Base-by-base conservation (phyloP, 30 jellyfish, hydroid and myxozoan species). In the Hydra vulgaris region DNA sequence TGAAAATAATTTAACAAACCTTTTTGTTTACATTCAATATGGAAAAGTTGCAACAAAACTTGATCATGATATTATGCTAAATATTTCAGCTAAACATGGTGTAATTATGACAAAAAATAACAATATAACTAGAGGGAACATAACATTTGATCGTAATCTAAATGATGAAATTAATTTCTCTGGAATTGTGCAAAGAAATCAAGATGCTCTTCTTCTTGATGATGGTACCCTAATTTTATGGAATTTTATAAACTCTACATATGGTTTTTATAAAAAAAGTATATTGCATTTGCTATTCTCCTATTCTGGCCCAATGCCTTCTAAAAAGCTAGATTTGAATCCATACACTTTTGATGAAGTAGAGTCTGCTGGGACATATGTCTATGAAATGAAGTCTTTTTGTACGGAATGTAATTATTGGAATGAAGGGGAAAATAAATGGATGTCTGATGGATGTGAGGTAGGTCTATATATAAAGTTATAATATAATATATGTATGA, bases 381-480 rank as follows among this genome's bases (percentile, higher is more conserved):
- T 85, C 73, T 81, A 72, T 84, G 76, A 90, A 21, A 78, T 90
- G 91, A 83, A 87, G 53, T 56, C 93, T 67, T 90, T 85, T 26
- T 76, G 96, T 7, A 71, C 86, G 17, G 82, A 79, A 71, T 90
- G 97, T 70, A 86, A 88, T 22, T 90, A 81, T 79, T 86, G 90
- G 90, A 70, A 74, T 79, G 55, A 52, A 25, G 27, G 18, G 0
- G 61, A 74, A 23, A 77, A 86, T 53, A 66, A 27, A 53, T 90
- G 97, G 97, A 21, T 84, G 15, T 82, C 70, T 54, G 89, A 82
- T 24, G 97, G 96, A 15, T 83, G 95, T 78, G 84, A 79, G 87
- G 97, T 90, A 70, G n/a, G n/a, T n/a, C n/a, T n/a, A n/a, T n/a
- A n/a, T n/a, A n/a, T n/a, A n/a, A n/a, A n/a, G n/a, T n/a, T n/a